Conservation (phyloP, 2,113 vertebrate species). For the Tamias sibiricus region DNA sequence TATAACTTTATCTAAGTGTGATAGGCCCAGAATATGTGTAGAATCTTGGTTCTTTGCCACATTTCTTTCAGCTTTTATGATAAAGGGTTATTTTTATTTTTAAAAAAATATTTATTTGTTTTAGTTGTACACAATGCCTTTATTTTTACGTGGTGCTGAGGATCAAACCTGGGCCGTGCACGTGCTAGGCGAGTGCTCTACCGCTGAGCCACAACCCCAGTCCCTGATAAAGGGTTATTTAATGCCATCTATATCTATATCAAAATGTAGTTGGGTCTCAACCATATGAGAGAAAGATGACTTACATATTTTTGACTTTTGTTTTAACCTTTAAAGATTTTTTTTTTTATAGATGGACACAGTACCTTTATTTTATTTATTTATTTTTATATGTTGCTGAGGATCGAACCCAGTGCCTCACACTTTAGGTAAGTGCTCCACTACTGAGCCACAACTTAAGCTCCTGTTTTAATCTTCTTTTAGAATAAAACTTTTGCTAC, state of each 20-base stretch:
- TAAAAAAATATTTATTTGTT: too few species aligned
- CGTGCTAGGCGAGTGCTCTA: too few species aligned
- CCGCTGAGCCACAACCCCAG: too few species aligned
- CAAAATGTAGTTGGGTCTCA: not conserved
- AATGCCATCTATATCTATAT: not conserved
- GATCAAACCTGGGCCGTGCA: too few species aligned
- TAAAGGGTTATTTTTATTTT: not conserved
- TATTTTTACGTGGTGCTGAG: too few species aligned
- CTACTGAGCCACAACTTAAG: too few species aligned
- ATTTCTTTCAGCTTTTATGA: conserved; percentile 13
- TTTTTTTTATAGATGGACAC: too few species aligned
- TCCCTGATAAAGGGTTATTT: not conserved
- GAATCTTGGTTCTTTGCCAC: conserved; percentile 3
- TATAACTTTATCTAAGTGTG: not conserved
- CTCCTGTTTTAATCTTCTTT: not conserved
- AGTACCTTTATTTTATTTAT: too few species aligned
- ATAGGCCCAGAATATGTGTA: not conserved
- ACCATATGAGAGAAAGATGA: not conserved
- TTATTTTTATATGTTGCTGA: too few species aligned
- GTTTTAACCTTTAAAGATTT: not conserved
- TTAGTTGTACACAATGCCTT: too few species aligned
- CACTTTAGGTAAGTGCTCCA: too few species aligned
- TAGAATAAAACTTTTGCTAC: not conserved
- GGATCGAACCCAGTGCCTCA: too few species aligned
- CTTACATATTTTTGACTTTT: conserved; percentile 27